These are phyloP conservation scores for Eilema sororculum DNA, from an alignment of 2,888 invertebrate genomes.

Conservation along the genomic window DNA sequence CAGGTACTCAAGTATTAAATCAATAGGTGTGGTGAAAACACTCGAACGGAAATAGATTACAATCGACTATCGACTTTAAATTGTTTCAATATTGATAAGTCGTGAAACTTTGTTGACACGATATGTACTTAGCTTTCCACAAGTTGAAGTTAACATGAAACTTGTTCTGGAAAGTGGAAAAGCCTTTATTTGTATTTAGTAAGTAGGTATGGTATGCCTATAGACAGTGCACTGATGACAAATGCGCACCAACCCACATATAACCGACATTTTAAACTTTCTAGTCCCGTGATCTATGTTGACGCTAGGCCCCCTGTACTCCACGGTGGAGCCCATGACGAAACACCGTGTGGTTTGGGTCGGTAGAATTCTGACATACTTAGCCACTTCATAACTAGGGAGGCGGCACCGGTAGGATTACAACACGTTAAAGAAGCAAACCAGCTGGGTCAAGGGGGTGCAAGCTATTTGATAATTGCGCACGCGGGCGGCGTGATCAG, in stretches of 20 bases:
- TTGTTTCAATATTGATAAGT: conserved; percentile 20
- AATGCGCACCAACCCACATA: background rate
- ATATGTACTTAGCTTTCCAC: background rate
- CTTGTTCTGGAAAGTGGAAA: conserved; percentile 2
- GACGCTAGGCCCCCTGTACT: too few relatives aligned
- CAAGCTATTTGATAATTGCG: too few relatives aligned
- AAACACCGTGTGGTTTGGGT: too few relatives aligned
- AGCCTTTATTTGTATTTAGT: conserved; percentile 1
- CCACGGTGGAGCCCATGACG: too few relatives aligned
- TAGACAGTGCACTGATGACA: background rate
- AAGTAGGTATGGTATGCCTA: background rate
- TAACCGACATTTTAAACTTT: too few relatives aligned
- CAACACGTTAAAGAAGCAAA: too few relatives aligned
- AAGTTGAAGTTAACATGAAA: background rate
- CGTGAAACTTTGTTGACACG: conserved; percentile 12
- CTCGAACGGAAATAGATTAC: conserved; percentile 14
- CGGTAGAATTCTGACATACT: too few relatives aligned
- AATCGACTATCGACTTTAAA: background rate
- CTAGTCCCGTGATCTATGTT: too few relatives aligned
- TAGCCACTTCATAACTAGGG: too few relatives aligned
- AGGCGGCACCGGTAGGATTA: too few relatives aligned
- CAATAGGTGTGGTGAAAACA: conserved; percentile 15
- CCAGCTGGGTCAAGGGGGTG: too few relatives aligned
- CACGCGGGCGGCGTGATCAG: too few relatives aligned
- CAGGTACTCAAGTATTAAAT: background rate